Evolutionary conservation across 2,888 invertebrate genomes (phyloP).

Genomic region (Euspilapteryx auroguttella): DNA sequence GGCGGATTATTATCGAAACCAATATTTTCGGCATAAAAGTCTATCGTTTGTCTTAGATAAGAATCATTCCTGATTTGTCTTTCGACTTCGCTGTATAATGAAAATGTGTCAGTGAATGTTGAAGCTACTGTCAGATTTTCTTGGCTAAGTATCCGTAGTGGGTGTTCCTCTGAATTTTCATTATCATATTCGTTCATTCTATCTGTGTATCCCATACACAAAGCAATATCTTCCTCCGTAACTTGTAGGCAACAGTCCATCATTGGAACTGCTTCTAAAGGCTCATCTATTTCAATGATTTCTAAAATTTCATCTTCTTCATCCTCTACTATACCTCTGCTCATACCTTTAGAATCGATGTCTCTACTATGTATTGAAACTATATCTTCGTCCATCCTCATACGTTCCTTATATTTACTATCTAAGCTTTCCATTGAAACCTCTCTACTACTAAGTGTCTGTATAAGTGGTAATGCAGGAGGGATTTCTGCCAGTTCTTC

Average conservation of each 20-base stretch:
- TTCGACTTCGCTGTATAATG: slow-evolving; percentile 68
- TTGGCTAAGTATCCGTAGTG: slow-evolving; percentile 84
- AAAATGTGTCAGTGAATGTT: slow-evolving; percentile 79
- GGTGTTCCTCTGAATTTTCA: slow-evolving; percentile 75
- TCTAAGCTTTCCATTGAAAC: slow-evolving; percentile 83
- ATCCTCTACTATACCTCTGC: slow-evolving; percentile 37
- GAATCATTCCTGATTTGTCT: slow-evolving; percentile 65
- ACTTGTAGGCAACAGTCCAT: slow-evolving; percentile 88
- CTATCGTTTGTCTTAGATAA: slow-evolving; percentile 58
- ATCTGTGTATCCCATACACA: slow-evolving; percentile 76
- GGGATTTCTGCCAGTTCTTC: slow-evolving; percentile 79
- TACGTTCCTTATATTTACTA: slow-evolving; percentile 72
- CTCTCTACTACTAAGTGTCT: slow-evolving; percentile 78
- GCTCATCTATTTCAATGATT: slow-evolving; percentile 79
- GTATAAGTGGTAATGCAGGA: slow-evolving; percentile 78
- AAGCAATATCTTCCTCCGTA: slow-evolving; percentile 90
- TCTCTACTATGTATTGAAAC: slow-evolving; percentile 60
- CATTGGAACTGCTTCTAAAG: slow-evolving; percentile 81
- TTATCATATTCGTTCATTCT: slow-evolving; percentile 74
- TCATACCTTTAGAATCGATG: slow-evolving; percentile 48
- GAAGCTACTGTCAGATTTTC: slow-evolving; percentile 90
- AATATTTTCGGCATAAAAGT: slow-evolving; percentile 57
- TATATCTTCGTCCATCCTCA: slow-evolving; percentile 62
- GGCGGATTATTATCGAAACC: slow-evolving; percentile 25
- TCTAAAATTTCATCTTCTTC: slow-evolving; percentile 73